Conservation (phyloP, 2,888 invertebrate genomes). For the Abrostola tripartita region DNA sequence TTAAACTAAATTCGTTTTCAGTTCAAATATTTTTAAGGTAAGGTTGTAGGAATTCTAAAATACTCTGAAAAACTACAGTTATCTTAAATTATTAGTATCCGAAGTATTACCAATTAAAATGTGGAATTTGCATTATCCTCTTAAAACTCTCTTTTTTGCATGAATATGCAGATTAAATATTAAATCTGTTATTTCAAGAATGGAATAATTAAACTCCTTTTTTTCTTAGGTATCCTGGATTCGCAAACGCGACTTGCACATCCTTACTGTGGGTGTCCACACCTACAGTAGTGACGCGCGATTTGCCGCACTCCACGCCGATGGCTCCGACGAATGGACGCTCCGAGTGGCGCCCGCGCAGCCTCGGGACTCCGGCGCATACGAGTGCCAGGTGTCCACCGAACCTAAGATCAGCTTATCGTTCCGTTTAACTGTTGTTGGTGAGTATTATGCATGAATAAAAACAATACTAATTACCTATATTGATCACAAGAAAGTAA, state of each 20-base stretch:
- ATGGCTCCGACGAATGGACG: constrained; percentile 91
- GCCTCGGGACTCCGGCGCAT: constrained; percentile 94
- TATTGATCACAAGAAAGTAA: too few relatives aligned
- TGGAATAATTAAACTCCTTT: constrained; percentile 1
- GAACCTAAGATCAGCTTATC: constrained; percentile 95
- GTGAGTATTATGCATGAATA: constrained; percentile 84
- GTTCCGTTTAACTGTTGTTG: constrained; percentile 92
- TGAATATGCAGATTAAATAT: too few relatives aligned
- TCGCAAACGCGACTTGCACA: constrained; percentile 93
- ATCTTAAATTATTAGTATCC: too few relatives aligned
- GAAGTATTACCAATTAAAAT: too few relatives aligned
- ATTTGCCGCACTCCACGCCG: constrained; percentile 90
- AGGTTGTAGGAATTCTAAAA: not conserved
- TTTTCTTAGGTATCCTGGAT: constrained; percentile 93
- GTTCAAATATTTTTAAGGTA: not conserved
- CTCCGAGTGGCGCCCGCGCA: constrained; percentile 86
- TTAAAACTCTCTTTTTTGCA: too few relatives aligned
- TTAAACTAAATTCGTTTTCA: constrained; percentile 29
- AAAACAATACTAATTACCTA: too few relatives aligned
- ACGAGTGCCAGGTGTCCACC: constrained; percentile 97
- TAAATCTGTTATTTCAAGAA: too few relatives aligned
- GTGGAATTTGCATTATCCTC: too few relatives aligned
- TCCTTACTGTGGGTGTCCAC: constrained; percentile 89
- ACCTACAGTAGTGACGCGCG: constrained; percentile 91
- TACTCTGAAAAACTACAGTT: not conserved